phyloP scores from a whole-genome alignment of 2,797 vertebrate species.

The Craterocephalus amniculus region DNA sequence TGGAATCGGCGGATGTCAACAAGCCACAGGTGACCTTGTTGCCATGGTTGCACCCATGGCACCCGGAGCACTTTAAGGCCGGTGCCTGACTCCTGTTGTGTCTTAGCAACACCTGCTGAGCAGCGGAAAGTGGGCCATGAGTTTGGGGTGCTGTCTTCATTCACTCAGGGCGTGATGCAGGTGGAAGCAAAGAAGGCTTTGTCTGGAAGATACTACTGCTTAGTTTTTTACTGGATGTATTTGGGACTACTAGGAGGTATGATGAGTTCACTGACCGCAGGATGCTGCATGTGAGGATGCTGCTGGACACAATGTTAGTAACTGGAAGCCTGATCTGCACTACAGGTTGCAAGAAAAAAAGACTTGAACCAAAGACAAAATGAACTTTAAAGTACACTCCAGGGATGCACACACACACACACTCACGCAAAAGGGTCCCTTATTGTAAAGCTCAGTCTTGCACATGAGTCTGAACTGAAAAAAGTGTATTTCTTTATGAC shows the following conservation, averaged over 20 bases:
- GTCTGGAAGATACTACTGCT: conserved; percentile 56
- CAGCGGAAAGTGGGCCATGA: conserved; percentile 4
- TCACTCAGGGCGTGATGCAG: conserved; percentile 18
- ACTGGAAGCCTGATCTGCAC: conserved; percentile 29
- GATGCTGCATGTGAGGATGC: conserved; percentile 31
- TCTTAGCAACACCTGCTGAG: conserved; percentile 31
- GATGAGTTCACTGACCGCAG: conserved; percentile 9
- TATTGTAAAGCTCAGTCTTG: conserved; percentile 27
- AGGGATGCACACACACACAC: conserved; percentile 20
- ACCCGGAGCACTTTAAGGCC: conserved; percentile 69
- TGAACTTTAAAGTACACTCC: conserved; percentile 19
- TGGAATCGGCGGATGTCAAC: conserved; percentile 86
- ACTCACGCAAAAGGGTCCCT: conserved; percentile 12
- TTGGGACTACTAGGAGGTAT: conserved; percentile 46
- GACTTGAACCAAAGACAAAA: conserved; percentile 36
- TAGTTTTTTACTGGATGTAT: conserved; percentile 50
- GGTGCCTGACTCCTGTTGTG: conserved; percentile 9
- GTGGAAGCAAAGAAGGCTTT: conserved; percentile 13
- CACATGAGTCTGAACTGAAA: conserved; percentile 44
- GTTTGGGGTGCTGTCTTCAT: neutral
- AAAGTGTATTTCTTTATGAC: conserved; percentile 11
- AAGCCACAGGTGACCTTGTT: conserved; percentile 47
- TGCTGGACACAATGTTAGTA: conserved; percentile 4
- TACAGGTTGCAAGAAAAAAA: conserved; percentile 14
- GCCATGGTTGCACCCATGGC: conserved; percentile 30